Evolutionary conservation across 2,797 vertebrate species (phyloP).

Genomic region (Pantherophis vulpinus): DNA sequence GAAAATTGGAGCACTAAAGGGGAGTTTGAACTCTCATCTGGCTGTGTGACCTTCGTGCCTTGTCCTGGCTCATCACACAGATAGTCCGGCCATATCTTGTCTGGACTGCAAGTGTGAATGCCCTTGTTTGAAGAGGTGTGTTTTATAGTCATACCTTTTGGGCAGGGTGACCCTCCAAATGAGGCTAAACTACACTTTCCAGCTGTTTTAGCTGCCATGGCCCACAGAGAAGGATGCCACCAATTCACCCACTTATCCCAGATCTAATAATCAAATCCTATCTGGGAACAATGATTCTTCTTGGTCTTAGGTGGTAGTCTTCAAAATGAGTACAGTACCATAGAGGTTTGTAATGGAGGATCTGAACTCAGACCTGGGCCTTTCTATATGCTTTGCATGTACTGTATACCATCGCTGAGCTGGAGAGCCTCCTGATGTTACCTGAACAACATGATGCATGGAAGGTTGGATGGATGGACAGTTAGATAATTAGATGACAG

Average conservation of each 20-base stretch:
- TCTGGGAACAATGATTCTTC: neutral
- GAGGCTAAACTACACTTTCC: neutral
- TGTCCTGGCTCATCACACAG: too few relatives aligned
- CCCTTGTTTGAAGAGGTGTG: neutral
- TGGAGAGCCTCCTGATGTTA: neutral
- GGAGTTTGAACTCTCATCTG: too few relatives aligned
- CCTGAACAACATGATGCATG: neutral
- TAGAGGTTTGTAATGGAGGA: neutral
- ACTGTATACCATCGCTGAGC: neutral
- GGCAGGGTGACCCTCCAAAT: neutral
- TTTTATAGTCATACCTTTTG: neutral
- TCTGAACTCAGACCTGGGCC: neutral
- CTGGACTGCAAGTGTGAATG: neutral
- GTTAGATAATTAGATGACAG: neutral
- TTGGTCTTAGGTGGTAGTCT: neutral
- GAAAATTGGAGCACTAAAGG: too few relatives aligned
- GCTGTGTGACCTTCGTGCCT: too few relatives aligned
- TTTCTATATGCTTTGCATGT: neutral
- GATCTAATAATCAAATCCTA: neutral
- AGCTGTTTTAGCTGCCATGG: neutral
- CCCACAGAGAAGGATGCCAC: neutral
- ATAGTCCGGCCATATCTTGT: neutral
- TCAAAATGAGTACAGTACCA: neutral
- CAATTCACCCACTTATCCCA: neutral
- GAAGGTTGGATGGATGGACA: neutral